Base-by-base conservation (phyloP, 1,140 invertebrate genomes). In the Branchinecta lindahli region DNA sequence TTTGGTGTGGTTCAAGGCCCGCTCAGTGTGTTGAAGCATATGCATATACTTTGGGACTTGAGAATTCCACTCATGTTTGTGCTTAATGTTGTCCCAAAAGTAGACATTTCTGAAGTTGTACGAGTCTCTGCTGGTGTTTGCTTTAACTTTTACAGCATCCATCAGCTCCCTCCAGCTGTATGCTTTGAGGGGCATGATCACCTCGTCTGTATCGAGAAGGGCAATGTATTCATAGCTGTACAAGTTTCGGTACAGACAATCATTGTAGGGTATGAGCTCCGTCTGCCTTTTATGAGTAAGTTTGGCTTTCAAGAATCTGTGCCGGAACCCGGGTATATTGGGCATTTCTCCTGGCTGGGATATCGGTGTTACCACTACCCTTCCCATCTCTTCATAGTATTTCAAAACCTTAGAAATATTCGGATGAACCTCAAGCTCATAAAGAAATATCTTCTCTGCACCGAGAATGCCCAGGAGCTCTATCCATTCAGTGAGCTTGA, bases 241-340 rank as follows among this genome's bases (percentile, higher is more conserved):
- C 80, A 94, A 84, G 76, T 95, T 90, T 74, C 93, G 88, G 80
- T 97, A 96, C 7, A 97, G 82, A 76, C 94, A 97, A 77, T 97
- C 94, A 78, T 97, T 97, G 81, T 96, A 96, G 0, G 94, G 93
- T 74, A 97, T 94, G 46, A 97, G 82, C 78, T 96, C 94, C 78
- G 96, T 94, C 76, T 95, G 91, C 10, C 94, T 81, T 77, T 96
- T 96, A 78, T 94, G 86, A 75, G 90, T 94, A 3, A 89, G 68
- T 73, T 91, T 92, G 77, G 91, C 91, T 66, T 89, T 89, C 7
- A 95, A 81, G 75, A 93, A 95, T 78, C 92, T 83, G 77, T 94
- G 91, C 75, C 92, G 88, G 68, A 94, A 87, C 0, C 87, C 86
- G 0, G 90, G 91, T 8, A 91, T 84, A 76, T 96, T 96, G 0